Percentiles rank a stretch among this genome's conserved stretches.
Evolutionary conservation across 2,888 invertebrate genomes (phyloP).

Genomic region (Hypomecis punctinalis): DNA sequence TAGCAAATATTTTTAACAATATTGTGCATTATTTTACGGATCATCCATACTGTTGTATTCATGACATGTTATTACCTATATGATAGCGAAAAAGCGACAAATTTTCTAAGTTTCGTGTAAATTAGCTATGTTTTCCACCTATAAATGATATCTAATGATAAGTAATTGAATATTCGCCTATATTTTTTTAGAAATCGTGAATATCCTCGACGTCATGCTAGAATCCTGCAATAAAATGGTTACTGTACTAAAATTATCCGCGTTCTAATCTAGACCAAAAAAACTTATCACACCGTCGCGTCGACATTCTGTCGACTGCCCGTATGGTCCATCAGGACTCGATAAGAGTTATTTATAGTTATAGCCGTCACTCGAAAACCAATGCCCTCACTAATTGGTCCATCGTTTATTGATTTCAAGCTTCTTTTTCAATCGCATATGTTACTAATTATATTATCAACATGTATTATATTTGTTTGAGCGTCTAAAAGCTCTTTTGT

Average conservation of each 20-base stretch:
- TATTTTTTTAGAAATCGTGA: no score
- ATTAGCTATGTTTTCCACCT: no score
- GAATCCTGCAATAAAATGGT: neutral
- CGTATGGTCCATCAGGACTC: conserved; percentile 62
- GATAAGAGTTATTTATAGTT: conserved; percentile 72
- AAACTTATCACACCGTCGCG: conserved; percentile 28
- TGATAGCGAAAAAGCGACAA: no score
- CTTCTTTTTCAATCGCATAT: conserved; percentile 43
- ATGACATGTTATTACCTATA: no score
- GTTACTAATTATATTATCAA: conserved; percentile 34
- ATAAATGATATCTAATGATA: no score
- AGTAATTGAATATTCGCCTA: no score
- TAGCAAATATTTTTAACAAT: no score
- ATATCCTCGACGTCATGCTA: neutral
- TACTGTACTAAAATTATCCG: conserved; percentile 6
- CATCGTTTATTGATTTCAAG: conserved; percentile 42
- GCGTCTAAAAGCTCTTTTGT: neutral
- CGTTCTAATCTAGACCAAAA: conserved; percentile 19
- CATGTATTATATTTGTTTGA: conserved; percentile 3
- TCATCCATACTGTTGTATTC: no score
- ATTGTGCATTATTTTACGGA: no score
- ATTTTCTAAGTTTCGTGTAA: no score
- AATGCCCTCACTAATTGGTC: conserved; percentile 53
- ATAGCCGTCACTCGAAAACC: conserved; percentile 61
- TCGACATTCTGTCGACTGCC: conserved; percentile 48